Evolutionary conservation across 1,140 invertebrate species (phyloP), one percentile per base, ranked within the genome.

Genomic region (Cotesia vestalis): DNA sequence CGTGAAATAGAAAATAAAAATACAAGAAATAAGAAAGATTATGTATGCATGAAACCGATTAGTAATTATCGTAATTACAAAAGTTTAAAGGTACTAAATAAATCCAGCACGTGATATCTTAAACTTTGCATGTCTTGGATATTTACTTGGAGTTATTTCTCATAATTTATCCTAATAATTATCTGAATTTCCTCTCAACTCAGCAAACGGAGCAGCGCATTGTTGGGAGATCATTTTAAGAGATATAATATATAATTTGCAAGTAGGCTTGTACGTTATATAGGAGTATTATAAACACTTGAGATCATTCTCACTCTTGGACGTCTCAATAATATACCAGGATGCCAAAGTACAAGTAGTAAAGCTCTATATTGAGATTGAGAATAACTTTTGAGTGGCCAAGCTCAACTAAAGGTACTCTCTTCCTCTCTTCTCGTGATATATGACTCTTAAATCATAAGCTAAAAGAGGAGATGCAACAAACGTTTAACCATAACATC

Each of bases 351-450:
- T 9, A 40, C 5, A 40, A 40, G 38, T 40, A 40, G 38, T 40
- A 38, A 12, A 62, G 61, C 51, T 52, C 51, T 60, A 64, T 53
- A 71, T 27, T 27, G 27, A 27, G 60, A 61, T 71, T 12, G 79
- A 81, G 79, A 84, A 85, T 83, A 83, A 82, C 79, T 72, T 74
- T 11, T 40, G 27, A 52, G 35, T 59, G 46, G 46, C 60, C 27
- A 27, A 27, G 27, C 27, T 27, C 27, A 27, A 27, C 1, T 27
- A 40, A 40, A 40, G 38, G 38, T 40, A 8, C 9, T 40, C 9
- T 40, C 5, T 40, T 40, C 5, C 38, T 40, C 17, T 4, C 52
- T 40, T 71, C 12, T 4, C 36, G 60, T 71, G 61, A 71, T 62
- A 71, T 71, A 71, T 71, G 59, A 60, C 40, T 46, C 69, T 52